Percentiles rank a stretch among this genome's conserved stretches.
phyloP scores from a whole-genome alignment of 1,140 invertebrate species.

The Limonius californicus region DNA sequence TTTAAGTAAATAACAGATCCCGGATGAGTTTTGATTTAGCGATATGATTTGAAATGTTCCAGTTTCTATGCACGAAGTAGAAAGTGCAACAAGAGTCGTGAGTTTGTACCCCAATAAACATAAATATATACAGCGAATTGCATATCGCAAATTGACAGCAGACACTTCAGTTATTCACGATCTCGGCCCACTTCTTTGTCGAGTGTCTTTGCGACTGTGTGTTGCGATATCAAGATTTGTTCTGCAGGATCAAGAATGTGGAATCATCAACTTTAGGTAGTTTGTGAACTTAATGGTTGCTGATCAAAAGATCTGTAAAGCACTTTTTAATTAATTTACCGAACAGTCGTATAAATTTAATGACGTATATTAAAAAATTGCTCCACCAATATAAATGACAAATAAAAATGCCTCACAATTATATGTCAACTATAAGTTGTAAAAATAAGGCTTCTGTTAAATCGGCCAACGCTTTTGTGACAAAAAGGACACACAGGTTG shows the following conservation, averaged over 20 bases:
- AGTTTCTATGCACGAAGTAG: constrained; percentile 13
- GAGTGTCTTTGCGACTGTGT: constrained; percentile 5
- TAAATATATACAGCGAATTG: constrained; percentile 12
- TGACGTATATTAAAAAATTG: constrained; percentile 1
- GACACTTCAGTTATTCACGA: constrained; percentile 14
- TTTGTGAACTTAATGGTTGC: constrained; percentile 5
- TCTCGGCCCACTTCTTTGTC: constrained; percentile 11
- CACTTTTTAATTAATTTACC: constrained; percentile 12
- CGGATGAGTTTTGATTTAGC: constrained; percentile 9
- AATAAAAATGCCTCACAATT: not conserved
- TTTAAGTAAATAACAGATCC: no score
- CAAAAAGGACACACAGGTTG: no score
- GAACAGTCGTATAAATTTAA: constrained; percentile 5
- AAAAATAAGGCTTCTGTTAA: no score
- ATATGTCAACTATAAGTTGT: no score
- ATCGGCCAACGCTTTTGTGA: no score
- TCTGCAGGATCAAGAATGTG: constrained; percentile 7
- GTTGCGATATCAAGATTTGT: constrained; percentile 6
- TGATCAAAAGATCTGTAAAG: constrained; percentile 11
- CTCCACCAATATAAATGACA: not conserved
- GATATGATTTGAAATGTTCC: constrained; percentile 3
- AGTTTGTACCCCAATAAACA: constrained; percentile 6
- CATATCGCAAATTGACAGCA: constrained; percentile 12
- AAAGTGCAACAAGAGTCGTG: constrained; percentile 11
- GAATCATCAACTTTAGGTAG: constrained; percentile 12